These are phyloP conservation scores for Chaetura pelagica DNA, from an alignment of 2,113 vertebrate species.

Conservation along the genomic window DNA sequence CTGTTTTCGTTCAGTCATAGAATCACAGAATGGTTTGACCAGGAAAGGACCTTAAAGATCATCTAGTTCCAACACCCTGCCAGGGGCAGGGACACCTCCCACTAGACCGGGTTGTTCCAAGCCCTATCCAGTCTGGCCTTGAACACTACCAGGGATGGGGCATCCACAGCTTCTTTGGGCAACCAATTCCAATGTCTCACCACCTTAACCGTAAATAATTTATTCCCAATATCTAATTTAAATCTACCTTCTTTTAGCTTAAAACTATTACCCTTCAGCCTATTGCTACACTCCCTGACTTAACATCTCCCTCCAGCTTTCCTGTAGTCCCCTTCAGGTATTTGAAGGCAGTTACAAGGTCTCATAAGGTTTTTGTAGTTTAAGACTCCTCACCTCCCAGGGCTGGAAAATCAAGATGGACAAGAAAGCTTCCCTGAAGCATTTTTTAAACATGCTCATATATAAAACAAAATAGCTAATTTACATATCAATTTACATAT, in stretches of 20 bases:
- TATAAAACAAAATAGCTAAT: slow-evolving; percentile 9
- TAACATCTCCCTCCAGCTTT: background rate
- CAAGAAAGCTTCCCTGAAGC: background rate
- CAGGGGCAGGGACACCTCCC: background rate
- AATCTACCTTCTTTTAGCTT: background rate
- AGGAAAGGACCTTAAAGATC: fast-evolving
- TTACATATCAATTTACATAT: slow-evolving; percentile 53
- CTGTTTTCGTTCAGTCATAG: background rate
- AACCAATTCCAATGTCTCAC: background rate
- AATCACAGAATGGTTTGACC: background rate
- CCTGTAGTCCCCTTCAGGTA: background rate
- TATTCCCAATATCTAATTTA: background rate
- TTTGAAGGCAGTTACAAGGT: background rate
- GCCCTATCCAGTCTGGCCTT: background rate
- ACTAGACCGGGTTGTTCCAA: background rate
- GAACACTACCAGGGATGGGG: background rate
- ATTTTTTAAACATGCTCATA: background rate
- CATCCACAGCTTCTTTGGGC: fast-evolving
- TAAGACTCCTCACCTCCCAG: background rate
- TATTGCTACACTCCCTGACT: background rate
- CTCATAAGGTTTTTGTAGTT: background rate
- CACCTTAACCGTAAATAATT: fast-evolving
- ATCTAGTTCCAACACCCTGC: background rate
- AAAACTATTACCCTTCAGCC: background rate
- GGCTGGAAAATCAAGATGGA: background rate